phyloP scores from a whole-genome alignment of 2,888 invertebrate genomes.

The Shargacucullia verbasci region DNA sequence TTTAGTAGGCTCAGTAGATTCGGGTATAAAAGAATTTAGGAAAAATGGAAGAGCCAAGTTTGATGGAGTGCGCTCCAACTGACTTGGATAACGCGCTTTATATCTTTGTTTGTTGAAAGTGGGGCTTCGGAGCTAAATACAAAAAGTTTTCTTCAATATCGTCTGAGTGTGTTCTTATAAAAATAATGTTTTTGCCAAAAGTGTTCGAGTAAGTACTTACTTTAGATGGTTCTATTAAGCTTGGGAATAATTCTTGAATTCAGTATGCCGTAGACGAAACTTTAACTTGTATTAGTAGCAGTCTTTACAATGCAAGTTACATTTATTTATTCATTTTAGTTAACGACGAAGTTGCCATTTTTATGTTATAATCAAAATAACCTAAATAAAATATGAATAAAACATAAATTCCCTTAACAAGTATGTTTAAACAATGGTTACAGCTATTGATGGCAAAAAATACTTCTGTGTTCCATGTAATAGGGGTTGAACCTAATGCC shows the following conservation, averaged over 20 bases:
- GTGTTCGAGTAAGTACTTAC: constrained; percentile 15
- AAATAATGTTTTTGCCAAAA: constrained; percentile 42
- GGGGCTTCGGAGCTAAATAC: constrained; percentile 31
- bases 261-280: constrained; percentile 7
- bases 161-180: constrained; percentile 37
- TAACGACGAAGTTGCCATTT: neutral
- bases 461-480: too few species aligned
- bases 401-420: too few species aligned
- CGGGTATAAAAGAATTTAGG: constrained; percentile 55
- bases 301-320: neutral
- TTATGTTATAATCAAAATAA: too few species aligned
- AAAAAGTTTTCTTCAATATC: constrained; percentile 51
- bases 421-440: too few species aligned
- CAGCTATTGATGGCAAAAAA: too few species aligned
- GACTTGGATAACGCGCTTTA: constrained; percentile 44
- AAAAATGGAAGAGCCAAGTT: constrained; percentile 58
- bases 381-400: too few species aligned
- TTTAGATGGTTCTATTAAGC: constrained; percentile 38
- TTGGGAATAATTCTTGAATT: constrained; percentile 38
- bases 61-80: constrained; percentile 41
- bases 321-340: neutral
- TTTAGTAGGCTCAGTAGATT: constrained; percentile 78
- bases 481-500: too few species aligned
- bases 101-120: constrained; percentile 50
- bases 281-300: constrained; percentile 8